These are phyloP conservation scores for Incurvaria masculella DNA, from an alignment of 2,888 invertebrate species.

Conservation along the genomic window DNA sequence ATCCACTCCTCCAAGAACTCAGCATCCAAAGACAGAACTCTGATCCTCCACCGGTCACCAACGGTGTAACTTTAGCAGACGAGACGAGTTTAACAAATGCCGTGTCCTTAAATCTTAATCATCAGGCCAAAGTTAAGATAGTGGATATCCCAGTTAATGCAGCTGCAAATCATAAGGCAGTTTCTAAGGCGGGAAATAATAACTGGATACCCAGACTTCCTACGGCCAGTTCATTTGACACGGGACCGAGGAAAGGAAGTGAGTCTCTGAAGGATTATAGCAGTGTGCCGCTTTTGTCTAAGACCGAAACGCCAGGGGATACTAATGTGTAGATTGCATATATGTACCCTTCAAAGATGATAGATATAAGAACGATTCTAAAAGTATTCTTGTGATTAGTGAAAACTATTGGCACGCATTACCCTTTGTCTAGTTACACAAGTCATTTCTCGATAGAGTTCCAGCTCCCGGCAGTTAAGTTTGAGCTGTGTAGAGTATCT, in stretches of 20 bases:
- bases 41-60: constrained; percentile 33
- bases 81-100: neutral
- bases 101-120: neutral
- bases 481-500: no score
- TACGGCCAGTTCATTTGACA: constrained; percentile 46
- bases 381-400: no score
- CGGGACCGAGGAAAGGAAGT: constrained; percentile 33
- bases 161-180: constrained; percentile 21
- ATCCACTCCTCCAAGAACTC: constrained; percentile 35
- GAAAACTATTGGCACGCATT: no score
- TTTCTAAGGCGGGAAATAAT: constrained; percentile 46
- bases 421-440: no score
- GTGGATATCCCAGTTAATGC: constrained; percentile 39
- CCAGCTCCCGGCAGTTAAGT: no score
- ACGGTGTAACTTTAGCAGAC: constrained; percentile 28
- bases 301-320: constrained; percentile 22
- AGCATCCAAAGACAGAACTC: constrained; percentile 40
- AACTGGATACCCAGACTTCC: constrained; percentile 49
- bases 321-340: neutral
- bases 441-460: no score
- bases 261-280: constrained; percentile 47
- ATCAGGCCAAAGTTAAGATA: neutral
- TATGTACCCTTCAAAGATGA: neutral
- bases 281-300: constrained; percentile 45
- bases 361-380: no score